Percentiles rank a stretch among this genome's conserved stretches.
These are phyloP conservation scores for Platysteira castanea DNA, from an alignment of 2,113 vertebrate species.

Conservation along the genomic window DNA sequence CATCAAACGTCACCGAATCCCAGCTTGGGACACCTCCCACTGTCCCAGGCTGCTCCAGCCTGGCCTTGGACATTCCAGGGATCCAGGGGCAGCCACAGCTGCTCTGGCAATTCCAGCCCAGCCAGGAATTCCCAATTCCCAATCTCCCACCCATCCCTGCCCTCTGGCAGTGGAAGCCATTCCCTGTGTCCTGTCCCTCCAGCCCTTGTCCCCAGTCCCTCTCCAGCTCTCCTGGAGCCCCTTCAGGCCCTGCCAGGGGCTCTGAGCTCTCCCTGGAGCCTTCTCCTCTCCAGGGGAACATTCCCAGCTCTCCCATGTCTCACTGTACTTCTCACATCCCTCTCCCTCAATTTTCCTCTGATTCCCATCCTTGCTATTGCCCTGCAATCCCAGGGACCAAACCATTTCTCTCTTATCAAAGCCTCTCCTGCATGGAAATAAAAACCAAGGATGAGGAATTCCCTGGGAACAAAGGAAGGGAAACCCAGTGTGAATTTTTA, in stretches of 20 bases:
- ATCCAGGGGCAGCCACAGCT: not conserved
- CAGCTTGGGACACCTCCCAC: not conserved
- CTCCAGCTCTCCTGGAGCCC: not conserved
- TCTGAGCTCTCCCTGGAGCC: not conserved
- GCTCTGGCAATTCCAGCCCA: not conserved
- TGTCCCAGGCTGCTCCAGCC: not conserved
- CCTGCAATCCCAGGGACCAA: fast-evolving
- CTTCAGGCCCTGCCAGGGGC: not conserved
- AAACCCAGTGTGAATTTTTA: not conserved
- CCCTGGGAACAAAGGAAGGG: not conserved
- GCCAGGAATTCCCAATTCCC: not conserved
- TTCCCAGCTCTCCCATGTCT: not conserved
- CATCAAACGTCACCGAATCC: not conserved
- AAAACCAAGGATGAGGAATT: not conserved
- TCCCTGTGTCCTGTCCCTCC: not conserved
- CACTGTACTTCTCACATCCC: fast-evolving
- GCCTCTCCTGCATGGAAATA: not conserved
- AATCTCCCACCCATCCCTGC: not conserved
- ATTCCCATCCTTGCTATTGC: not conserved
- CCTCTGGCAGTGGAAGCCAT: not conserved
- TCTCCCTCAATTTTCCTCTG: not conserved
- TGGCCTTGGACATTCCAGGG: not conserved
- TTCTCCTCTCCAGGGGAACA: not conserved
- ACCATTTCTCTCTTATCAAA: not conserved
- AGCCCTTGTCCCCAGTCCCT: not conserved